A percentile compares a stretch with the other conserved stretches of the same genome.
phyloP scores from a whole-genome alignment of 2,113 vertebrate genomes.

The Murina feae region DNA sequence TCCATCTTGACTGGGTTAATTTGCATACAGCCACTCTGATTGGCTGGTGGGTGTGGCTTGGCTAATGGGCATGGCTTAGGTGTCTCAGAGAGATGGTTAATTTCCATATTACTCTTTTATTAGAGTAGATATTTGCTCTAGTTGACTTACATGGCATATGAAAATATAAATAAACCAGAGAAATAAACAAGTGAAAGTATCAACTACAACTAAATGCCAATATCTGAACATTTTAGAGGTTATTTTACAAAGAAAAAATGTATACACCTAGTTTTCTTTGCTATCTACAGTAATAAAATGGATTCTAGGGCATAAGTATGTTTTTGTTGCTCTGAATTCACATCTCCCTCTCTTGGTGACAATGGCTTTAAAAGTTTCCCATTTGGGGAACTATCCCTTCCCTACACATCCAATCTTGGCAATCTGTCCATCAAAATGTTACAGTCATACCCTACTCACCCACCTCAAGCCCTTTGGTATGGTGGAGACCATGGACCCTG shows the following conservation, averaged over 20 bases:
- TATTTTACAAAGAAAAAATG: neutral
- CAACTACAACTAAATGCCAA: neutral
- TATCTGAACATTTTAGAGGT: neutral
- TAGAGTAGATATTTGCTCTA: neutral
- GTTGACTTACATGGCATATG: neutral
- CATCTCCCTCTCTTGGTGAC: neutral
- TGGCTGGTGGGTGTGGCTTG: no score
- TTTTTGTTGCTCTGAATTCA: neutral
- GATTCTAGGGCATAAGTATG: neutral
- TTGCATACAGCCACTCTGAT: no score
- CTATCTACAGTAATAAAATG: neutral
- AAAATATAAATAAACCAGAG: conserved; percentile 16
- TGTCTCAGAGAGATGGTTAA: no score
- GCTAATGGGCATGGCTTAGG: no score
- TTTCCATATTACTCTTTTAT: no score
- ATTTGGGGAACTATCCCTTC: neutral
- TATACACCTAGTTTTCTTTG: neutral
- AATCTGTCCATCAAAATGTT: neutral
- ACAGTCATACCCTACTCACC: no score
- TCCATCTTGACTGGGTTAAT: no score
- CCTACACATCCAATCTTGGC: neutral
- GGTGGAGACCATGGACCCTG: no score
- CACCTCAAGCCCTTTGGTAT: no score
- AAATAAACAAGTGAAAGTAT: neutral
- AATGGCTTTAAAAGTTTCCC: neutral